Conservation (phyloP, 1,140 invertebrate genomes). For the Macrosteles quadrilineatus region DNA sequence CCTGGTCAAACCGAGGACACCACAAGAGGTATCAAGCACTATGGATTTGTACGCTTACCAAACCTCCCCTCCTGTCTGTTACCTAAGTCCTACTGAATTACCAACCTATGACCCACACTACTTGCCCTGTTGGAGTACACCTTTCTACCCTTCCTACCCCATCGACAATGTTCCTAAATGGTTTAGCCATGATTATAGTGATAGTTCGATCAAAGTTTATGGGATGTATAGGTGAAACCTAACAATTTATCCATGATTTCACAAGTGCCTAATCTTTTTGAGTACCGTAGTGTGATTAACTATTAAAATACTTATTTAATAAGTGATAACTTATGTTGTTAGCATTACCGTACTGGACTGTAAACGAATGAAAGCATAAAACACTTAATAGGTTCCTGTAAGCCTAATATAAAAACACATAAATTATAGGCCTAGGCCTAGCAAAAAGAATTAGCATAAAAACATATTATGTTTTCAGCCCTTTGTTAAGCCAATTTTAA, state of each 20-base stretch:
- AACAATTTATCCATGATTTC: background rate
- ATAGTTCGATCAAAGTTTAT: constrained; percentile 20
- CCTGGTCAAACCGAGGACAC: constrained; percentile 39
- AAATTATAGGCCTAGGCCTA: too few relatives aligned
- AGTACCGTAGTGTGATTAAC: background rate
- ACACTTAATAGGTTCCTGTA: too few relatives aligned
- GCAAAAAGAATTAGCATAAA: too few relatives aligned
- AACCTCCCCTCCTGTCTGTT: constrained; percentile 8
- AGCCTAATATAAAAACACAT: too few relatives aligned
- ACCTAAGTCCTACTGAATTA: constrained; percentile 20
- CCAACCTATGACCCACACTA: constrained; percentile 18
- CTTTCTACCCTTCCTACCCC: constrained; percentile 11
- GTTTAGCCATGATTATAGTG: constrained; percentile 29
- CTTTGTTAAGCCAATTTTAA: too few relatives aligned
- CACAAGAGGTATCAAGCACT: constrained; percentile 16
- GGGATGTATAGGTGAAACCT: constrained; percentile 33
- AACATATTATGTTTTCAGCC: too few relatives aligned
- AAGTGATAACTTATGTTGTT: background rate
- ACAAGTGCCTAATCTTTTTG: background rate
- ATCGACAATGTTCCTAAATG: constrained; percentile 25
- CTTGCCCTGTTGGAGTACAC: constrained; percentile 2
- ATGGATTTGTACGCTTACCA: constrained; percentile 17
- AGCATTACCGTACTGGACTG: too few relatives aligned
- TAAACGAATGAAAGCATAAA: too few relatives aligned
- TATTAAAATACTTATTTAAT: constrained; percentile 15